Base-by-base conservation (phyloP, 2,888 invertebrate genomes). In the Caenorhabditis becei region DNA sequence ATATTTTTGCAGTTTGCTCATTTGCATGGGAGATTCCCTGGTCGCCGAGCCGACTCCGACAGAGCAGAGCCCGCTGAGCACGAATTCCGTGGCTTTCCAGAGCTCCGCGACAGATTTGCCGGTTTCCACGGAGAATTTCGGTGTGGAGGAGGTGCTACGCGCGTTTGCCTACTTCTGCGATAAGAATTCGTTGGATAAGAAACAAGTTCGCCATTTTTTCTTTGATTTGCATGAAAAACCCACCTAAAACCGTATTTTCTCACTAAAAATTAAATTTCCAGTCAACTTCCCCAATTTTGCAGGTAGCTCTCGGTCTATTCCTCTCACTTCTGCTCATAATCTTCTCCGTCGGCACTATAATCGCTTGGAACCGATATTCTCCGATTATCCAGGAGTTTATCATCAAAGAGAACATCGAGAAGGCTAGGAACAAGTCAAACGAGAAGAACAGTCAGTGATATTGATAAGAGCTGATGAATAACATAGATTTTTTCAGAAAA, bases 361-460 rank as follows among this genome's bases (percentile, higher is more conserved):
- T 84, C 44, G 75, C 80, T 20, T 86, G 86, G 86, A 82, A 71
- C 26, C 65, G 79, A 37, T 86, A 85, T 49, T 77, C 71, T 7
- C 83, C 81, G 10, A 84, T 84, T 20, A 86, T 86, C 37, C 71
- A 69, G 26, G 72, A 78, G 24, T 78, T 83, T 18, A 61, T 77
- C n/a, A 56, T 70, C 1, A 82, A 80, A 35, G 84, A 84, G 35
- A 75, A 79, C 18, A 58, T 69, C 8, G 75, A 72, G 26, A 82
- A 80, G 56, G 63, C 67, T 7, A 61, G 59, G 32, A 35, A 1
- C 23, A 62, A 37, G 56, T 63, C 11, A 5, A 77, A 47, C 61
- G 61, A 72, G 1, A 82, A 67, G 26, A 51, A 61, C 20, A 80
- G 77, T 44, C 10, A 44, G 44, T 10, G 16, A 16, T 4, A 28